Conservation (phyloP, 2,797 vertebrate species). For the Peromyscus attwateri region DNA sequence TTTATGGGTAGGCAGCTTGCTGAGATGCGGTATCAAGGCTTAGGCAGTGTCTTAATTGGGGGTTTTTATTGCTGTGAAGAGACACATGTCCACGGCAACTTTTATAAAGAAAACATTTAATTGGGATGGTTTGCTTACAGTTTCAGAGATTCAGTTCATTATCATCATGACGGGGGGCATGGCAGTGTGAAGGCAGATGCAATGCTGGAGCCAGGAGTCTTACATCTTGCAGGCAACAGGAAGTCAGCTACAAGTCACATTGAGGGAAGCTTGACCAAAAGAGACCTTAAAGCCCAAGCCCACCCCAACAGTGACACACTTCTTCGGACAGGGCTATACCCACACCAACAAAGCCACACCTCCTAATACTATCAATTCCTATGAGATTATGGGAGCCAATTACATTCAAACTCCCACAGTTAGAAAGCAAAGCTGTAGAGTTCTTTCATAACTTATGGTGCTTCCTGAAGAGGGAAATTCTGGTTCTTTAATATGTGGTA, state of each 20-base stretch:
- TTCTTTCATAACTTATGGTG: neutral
- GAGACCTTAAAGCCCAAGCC: neutral
- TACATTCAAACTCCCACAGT: neutral
- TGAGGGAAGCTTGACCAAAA: neutral
- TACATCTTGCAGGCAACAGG: neutral
- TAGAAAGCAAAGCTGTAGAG: neutral
- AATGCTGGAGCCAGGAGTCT: neutral
- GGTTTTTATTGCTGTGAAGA: neutral
- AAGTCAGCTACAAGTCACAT: neutral
- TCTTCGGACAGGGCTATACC: neutral
- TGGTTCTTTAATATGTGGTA: neutral
- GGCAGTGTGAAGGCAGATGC: neutral
- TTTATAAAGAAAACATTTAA: neutral
- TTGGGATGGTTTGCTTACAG: neutral
- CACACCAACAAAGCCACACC: neutral
- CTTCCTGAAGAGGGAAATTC: conserved; percentile 9
- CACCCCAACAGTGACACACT: neutral
- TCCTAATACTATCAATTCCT: neutral
- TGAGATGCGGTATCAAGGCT: neutral
- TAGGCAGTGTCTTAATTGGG: neutral
- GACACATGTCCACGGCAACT: neutral
- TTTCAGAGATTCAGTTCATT: neutral
- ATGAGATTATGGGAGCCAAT: neutral
- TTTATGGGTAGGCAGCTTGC: neutral
- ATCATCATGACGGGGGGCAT: neutral